Evolutionary conservation across 2,888 invertebrate species (phyloP), one percentile per base, ranked within the genome.

Genomic region (Xylocampa areola): DNA sequence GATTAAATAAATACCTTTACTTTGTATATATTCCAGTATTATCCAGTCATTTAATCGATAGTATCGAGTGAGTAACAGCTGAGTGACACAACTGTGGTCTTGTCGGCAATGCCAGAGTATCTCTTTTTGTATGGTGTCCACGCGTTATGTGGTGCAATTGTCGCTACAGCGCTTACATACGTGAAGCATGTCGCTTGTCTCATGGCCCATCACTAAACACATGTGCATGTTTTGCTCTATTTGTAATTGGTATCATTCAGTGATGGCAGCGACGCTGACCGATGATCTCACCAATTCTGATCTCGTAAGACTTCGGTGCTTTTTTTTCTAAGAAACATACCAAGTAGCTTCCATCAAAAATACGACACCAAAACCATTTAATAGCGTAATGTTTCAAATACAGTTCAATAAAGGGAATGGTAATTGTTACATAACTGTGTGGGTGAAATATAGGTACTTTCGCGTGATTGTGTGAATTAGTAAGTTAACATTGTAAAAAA

Each of bases 71-170:
- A 61, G 64, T 50, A 55, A 55, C 39, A 59, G 25, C 32, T 1
- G 14, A 55, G 45, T 73, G 69, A 57, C 64, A 74, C 68, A 62
- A 74, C 59, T 51, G 6, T 17, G 37, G 27, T 32, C 41, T 27
- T 32, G 68, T 43, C 43, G 1, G 27, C 53, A 50, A 65, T 53
- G 47, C 51, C 11, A 14, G 53, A 45, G 58, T 43, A 58, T 60
- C 32, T 60, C 32, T 65, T 68, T 77, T 40, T 6, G 62, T 53
- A 77, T 77, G 77, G 54, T 58, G 45, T 40, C 4, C 77, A 76
- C 78, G 76, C 29, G 41, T 41, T 66, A 71, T 69, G 57, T 77
- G 75, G 76, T 77, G 77, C 69, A 77, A 77, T 65, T 73, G 57
- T 45, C 44, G 57, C 57, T 52, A 68, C 73, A 53, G 47, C 25